Evolutionary conservation across 2,113 vertebrate species (phyloP), one percentile per base, ranked within the genome.

Genomic region (Paedocypris sp.): DNA sequence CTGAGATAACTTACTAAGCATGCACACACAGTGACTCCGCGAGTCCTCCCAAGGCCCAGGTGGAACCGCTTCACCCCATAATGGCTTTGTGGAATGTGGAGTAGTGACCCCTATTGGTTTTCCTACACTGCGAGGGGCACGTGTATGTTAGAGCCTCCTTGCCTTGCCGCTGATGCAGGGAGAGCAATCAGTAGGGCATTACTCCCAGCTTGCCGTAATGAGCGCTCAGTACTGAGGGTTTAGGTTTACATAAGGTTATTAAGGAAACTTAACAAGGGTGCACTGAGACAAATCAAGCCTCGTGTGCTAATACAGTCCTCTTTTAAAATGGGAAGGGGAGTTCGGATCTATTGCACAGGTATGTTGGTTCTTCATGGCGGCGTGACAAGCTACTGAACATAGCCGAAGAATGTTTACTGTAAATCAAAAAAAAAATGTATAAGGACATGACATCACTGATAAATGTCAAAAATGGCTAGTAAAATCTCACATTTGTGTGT

Each of bases 211-310:
- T 50, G 39, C 66, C 49, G 67, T 73, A 76, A 75, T 77, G 70
- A 69, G 54, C 49, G 43, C 41, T 18, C 29, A 38, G 41, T 49
- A 60, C 39, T 38, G 32, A 39, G 47, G 68, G 73, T 66, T 57
- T 16, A 62, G 63, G 67, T 68, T 75, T 67, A 69, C 59, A 73
- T 38, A 50, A 65, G 61, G 58, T 67, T 60, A 73, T 70, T 75
- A 64, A 71, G 72, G 59, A 66, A 77, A 83, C 70, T 38, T 65
- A 69, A 77, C 75, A 72, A 78, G 75, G 67, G 19, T 50, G 4
- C 12, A 51, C 58, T 29, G 36, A 72, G 59, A 72, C 62, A 53
- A 62, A 62, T 61, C 29, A 48, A 66, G 50, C 29, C 28, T 25
- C 18, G 10, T 19, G 42, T 42, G 16, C 42, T 58, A 64, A 67